Base-by-base conservation (phyloP, 2,113 vertebrate species). In the Cathartes aura region DNA sequence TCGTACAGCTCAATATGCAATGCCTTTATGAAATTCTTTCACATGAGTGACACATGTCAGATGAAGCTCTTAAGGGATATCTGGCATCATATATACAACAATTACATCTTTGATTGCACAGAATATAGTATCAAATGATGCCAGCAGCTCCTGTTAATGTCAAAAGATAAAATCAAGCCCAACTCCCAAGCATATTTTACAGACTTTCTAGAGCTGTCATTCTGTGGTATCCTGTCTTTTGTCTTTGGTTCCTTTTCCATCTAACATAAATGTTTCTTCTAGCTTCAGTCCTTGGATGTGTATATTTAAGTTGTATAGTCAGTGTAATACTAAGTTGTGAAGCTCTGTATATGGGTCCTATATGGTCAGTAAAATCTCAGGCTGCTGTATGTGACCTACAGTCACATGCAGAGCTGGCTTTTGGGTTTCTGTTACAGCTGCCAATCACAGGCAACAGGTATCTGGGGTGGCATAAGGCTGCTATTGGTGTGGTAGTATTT, bases 101-200 rank as follows among this genome's bases (percentile, higher is more conserved):
- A 87, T 97, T 96, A 87, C 40, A 64, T 92, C 36, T 95, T 93
- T 91, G 85, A 94, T 89, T 95, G 87, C 66, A 58, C 66, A 72
- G 58, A 91, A 58, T 66, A 55, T 58, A 34, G 24, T 58, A 53
- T 80, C 56, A 93, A 87, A 81, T 0, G 0, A 42, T 89, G 82
- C 66, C 66, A 79, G 50, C 62, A 82, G 43, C 53, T 89, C 36
- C 56, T 76, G 26, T 74, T 93, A 89, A 71, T 58, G 52, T 91
- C 82, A 92, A 58, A 91, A 82, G 63, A 52, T 30, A 87, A 82
- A 94, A 91, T 84, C n/a, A 74, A 87, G 23, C 52, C 56, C 32
- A 72, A 9, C 32, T 63, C 55, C 50, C 29, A 45, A 42, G 42
- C 23, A 43, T 80, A 50, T 87, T 89, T 96, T 84, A 45, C 36